Evolutionary conservation across 1,140 invertebrate species (phyloP).

Genomic region (Nasonia giraulti): DNA sequence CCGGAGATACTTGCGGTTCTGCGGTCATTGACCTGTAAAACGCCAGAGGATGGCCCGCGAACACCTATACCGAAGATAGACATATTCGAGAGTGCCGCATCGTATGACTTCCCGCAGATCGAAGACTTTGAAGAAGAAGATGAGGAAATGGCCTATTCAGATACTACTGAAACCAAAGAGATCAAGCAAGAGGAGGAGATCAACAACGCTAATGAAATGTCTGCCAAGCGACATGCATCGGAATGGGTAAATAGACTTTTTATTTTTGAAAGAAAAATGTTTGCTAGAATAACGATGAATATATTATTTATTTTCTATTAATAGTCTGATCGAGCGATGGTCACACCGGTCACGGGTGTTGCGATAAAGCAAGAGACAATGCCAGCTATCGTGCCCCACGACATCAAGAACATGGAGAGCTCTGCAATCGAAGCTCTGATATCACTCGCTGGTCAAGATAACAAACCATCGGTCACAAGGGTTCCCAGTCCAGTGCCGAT

Average conservation of each 20-base stretch:
- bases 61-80: conserved; percentile 65
- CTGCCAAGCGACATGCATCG: neutral
- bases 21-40: conserved; percentile 66
- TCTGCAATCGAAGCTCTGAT: conserved; percentile 75
- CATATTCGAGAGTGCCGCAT: conserved; percentile 50
- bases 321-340: conserved; percentile 11
- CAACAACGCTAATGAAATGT: neutral
- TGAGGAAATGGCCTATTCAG: conserved; percentile 45
- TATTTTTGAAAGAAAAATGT: neutral
- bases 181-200: conserved; percentile 38
- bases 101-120: conserved; percentile 66
- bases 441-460: conserved; percentile 71
- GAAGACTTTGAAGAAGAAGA: conserved; percentile 57
- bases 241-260: conserved; percentile 44
- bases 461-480: conserved; percentile 66
- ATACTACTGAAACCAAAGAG: conserved; percentile 53
- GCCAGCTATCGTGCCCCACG: conserved; percentile 45
- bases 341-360: neutral
- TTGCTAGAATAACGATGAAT: neutral
- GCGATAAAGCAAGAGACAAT: conserved; percentile 35
- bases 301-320: neutral
- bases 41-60: conserved; percentile 62
- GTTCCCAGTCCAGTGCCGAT: conserved; percentile 59
- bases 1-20: conserved; percentile 69
- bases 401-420: conserved; percentile 70